These are phyloP conservation scores for Botia kubotai DNA, from an alignment of 2,797 vertebrate species.

Conservation along the genomic window DNA sequence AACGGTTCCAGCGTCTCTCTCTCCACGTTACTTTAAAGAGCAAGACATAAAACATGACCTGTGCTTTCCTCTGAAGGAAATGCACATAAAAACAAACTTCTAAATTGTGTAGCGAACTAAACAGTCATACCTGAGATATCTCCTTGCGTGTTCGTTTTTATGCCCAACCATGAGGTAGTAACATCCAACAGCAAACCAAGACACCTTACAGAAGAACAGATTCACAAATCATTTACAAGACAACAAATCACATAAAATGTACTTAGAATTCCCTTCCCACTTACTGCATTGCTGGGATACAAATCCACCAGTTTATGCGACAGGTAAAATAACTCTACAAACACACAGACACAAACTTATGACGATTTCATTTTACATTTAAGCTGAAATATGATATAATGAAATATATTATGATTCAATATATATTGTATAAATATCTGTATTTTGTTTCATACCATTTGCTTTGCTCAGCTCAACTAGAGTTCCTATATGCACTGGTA, in stretches of 20 bases:
- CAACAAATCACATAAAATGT: not conserved
- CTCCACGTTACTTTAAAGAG: not conserved
- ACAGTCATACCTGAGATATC: conserved; percentile 89
- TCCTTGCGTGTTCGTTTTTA: conserved; percentile 96
- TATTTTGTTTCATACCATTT: conserved; percentile 83
- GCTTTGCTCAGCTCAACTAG: conserved; percentile 98
- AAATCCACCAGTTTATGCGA: conserved; percentile 99
- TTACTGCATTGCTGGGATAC: conserved; percentile 98
- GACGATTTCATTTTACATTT: not conserved
- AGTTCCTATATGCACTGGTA: conserved; percentile 98
- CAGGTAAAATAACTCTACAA: conserved; percentile 95
- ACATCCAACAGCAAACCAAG: conserved; percentile 98
- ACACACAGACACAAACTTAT: conserved; percentile 20
- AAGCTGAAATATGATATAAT: not conserved
- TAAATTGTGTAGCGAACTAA: not conserved
- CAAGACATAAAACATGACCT: not conserved
- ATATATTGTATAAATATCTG: not conserved
- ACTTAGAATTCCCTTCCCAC: conserved; percentile 61
- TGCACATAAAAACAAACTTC: not conserved
- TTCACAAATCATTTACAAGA: conserved; percentile 6
- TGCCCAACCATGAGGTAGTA: conserved; percentile 99
- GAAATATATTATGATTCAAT: not conserved
- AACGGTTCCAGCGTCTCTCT: not conserved
- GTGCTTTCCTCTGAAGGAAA: not conserved
- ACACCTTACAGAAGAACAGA: conserved; percentile 68